These are phyloP conservation scores for Laterallus jamaicensis DNA, from an alignment of 2,113 vertebrate species.

Conservation along the genomic window DNA sequence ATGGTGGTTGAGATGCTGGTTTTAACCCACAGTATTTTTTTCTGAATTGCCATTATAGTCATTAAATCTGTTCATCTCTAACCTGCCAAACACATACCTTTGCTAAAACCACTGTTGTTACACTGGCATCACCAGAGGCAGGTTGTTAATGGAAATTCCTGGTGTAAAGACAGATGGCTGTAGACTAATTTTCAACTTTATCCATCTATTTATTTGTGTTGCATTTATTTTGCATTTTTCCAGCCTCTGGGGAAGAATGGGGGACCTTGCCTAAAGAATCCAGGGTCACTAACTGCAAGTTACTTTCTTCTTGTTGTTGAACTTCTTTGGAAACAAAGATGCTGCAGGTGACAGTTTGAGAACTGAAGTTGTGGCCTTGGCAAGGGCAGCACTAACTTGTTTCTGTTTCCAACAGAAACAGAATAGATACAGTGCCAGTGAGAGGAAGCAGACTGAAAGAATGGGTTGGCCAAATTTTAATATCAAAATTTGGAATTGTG, in stretches of 20 bases:
- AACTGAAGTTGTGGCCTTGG: background rate
- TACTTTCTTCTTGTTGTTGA: background rate
- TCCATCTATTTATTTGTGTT: background rate
- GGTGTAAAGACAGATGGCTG: background rate
- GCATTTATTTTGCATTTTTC: no score
- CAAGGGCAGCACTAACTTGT: background rate
- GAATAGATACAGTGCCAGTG: background rate
- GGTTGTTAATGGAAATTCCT: background rate
- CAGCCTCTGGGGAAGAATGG: background rate
- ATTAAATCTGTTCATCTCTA: background rate
- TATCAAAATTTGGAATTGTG: background rate
- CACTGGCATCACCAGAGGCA: background rate
- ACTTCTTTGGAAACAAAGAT: background rate
- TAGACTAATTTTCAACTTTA: background rate
- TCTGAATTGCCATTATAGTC: background rate
- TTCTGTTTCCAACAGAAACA: background rate
- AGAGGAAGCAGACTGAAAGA: background rate
- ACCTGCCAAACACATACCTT: background rate
- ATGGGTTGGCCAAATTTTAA: background rate
- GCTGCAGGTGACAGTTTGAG: background rate
- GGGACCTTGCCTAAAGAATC: accelerated
- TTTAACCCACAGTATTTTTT: background rate
- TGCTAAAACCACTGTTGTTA: background rate
- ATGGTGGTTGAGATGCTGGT: no score
- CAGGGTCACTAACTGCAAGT: background rate